These are phyloP conservation scores for Indicator maculatus DNA, from an alignment of 2,113 vertebrate genomes.

Conservation along the genomic window DNA sequence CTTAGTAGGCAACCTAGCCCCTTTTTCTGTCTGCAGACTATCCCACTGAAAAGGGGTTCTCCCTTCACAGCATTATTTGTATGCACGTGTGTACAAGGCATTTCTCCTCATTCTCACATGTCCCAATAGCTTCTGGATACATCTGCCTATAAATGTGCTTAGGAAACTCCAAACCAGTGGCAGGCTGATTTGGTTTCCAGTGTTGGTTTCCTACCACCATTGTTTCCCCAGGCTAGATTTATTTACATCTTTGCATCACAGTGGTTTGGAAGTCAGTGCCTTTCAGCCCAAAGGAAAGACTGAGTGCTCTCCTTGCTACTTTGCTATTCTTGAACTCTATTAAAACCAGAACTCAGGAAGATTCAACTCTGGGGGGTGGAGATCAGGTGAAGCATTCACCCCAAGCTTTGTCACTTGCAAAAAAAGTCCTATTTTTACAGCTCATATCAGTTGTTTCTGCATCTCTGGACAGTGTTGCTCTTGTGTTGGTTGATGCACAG, in stretches of 20 bases:
- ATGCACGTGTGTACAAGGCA: not conserved
- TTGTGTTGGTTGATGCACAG: not conserved
- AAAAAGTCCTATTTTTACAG: not conserved
- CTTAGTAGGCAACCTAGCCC: not conserved
- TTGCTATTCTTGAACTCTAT: not conserved
- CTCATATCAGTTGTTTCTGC: not conserved
- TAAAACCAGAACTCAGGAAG: not conserved
- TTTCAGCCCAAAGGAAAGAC: not conserved
- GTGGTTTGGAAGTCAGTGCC: not conserved
- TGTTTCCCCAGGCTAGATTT: not conserved
- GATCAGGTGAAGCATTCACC: not conserved
- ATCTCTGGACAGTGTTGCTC: not conserved
- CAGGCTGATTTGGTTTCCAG: not conserved
- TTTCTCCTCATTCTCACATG: not conserved
- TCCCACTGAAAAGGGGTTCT: not conserved
- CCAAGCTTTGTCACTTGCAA: not conserved
- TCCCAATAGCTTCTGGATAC: not conserved
- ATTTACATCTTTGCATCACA: not conserved
- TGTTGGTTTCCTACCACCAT: not conserved
- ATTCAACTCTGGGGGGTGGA: not conserved
- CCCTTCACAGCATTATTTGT: not conserved
- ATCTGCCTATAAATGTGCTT: not conserved
- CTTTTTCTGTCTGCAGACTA: not conserved
- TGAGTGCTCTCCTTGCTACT: not conserved
- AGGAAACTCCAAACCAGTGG: not conserved